Evolutionary conservation across 2,113 vertebrate species (phyloP), one percentile per base, ranked within the genome.

Genomic region (Accipiter virgatus): DNA sequence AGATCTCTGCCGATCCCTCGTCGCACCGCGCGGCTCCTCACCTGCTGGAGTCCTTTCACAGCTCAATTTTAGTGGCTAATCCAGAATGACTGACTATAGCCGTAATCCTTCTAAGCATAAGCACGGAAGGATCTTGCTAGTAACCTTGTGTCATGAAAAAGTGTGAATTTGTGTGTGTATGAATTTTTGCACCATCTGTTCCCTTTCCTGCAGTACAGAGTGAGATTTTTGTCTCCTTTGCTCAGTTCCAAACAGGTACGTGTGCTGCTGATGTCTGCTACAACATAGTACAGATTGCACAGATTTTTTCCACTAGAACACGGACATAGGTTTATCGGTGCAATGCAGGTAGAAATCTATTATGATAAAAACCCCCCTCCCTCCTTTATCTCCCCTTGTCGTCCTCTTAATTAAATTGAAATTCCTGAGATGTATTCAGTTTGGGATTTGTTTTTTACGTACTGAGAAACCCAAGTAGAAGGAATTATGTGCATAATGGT

Each of bases 121-220:
- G 66, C 29, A 7, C 1, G 19, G 84, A 20, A 83, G 61, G 75
- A 68, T 82, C 66, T 70, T 43, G 40, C 55, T 48, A 34, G 50
- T 86, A 88, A 86, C 94, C 86, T 40, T 1, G 65, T 74, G 45
- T 50, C 2, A 10, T 58, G 43, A 40, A 79, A 56, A 87, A 72
- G 82, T 40, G 94, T 74, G 94, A 97, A 88, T 94, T 32, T 59
- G 40, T 65, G 56, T 63, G 81, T 86, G 63, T 81, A 16, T 81
- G 93, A 93, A 40, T 66, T 86, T 94, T 81, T 79, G 65, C 66
- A 77, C 93, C 91, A 85, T 96, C 95, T 95, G 89, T 59, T 97
- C 70, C 58, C 94, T 83, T 80, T 91, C 92, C 45, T 97, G 80
- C 52, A 38, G 83, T 81, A 47, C 86, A 31, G 56, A 74, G 91